Percentiles rank a stretch among this genome's conserved stretches.
Conservation (phyloP, 2,113 vertebrate genomes). For the Cyphomyrus discorhynchus region DNA sequence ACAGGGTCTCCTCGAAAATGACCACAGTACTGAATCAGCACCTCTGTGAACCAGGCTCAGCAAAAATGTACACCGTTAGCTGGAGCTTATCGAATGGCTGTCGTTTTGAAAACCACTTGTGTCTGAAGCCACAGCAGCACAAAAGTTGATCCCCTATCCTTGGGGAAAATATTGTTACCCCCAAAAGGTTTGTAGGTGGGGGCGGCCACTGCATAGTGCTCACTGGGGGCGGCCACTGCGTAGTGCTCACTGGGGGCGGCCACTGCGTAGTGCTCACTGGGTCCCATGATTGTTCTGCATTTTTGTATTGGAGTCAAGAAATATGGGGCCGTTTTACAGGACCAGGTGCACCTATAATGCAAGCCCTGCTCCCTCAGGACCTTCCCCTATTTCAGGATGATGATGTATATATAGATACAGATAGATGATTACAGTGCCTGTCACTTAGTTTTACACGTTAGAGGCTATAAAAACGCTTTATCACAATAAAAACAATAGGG, state of each 20-base stretch:
- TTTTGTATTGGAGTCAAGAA: neutral
- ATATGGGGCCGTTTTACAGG: neutral
- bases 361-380: neutral
- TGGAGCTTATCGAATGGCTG: too few relatives aligned
- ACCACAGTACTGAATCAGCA: neutral
- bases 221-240: neutral
- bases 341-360: neutral
- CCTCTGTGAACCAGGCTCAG: neutral
- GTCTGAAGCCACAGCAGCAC: neutral
- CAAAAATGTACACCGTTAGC: neutral
- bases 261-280: neutral
- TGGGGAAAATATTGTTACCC: neutral
- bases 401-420: neutral
- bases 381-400: neutral
- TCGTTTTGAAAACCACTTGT: neutral
- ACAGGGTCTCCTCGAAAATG: neutral
- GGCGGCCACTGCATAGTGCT: neutral
- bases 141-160: neutral
- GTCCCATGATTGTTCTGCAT: neutral
- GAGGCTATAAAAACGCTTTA: neutral
- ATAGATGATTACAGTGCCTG: neutral
- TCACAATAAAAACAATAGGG: too few relatives aligned
- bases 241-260: neutral
- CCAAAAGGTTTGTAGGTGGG: neutral
- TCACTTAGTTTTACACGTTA: neutral